These are phyloP conservation scores for Pseudachorutes palmiensis DNA, from an alignment of 1,140 invertebrate species.

Conservation along the genomic window DNA sequence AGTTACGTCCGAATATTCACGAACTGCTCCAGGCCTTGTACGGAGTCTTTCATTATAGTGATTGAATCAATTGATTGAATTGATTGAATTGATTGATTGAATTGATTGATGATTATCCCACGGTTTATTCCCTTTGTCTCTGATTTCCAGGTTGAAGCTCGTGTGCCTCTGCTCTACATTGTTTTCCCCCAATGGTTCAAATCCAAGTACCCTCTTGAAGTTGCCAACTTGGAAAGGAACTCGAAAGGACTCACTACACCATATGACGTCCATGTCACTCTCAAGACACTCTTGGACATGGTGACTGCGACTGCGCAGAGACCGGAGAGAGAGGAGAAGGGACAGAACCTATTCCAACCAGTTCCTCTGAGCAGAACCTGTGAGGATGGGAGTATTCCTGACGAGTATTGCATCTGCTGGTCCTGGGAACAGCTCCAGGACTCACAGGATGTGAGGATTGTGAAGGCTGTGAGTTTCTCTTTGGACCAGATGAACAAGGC, in stretches of 20 bases:
- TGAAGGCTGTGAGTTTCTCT: conserved; percentile 38
- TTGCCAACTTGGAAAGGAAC: conserved; percentile 43
- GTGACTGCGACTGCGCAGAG: conserved; percentile 35
- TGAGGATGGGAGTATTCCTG: conserved; percentile 55
- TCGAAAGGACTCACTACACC: conserved; percentile 43
- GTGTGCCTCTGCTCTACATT: conserved; percentile 49
- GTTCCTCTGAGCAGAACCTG: conserved; percentile 46
- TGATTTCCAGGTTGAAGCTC: conserved; percentile 47
- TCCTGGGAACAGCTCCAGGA: neutral
- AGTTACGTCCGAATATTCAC: conserved; percentile 61
- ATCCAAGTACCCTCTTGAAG: conserved; percentile 41
- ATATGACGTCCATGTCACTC: conserved; percentile 44
- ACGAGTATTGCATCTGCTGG: conserved; percentile 20
- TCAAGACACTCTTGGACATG: conserved; percentile 36
- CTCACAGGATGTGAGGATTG: neutral
- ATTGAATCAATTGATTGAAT: too few relatives aligned
- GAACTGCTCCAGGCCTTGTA: conserved; percentile 36
- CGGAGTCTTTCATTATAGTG: too few relatives aligned
- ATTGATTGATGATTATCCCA: too few relatives aligned
- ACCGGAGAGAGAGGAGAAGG: conserved; percentile 28
- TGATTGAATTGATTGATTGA: too few relatives aligned
- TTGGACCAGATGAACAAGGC: conserved; percentile 56
- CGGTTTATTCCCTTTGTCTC: too few relatives aligned
- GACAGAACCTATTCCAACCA: conserved; percentile 3
- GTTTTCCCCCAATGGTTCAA: conserved; percentile 46